Conservation (phyloP, 2,113 vertebrate genomes). For the Hipposideros armiger region DNA sequence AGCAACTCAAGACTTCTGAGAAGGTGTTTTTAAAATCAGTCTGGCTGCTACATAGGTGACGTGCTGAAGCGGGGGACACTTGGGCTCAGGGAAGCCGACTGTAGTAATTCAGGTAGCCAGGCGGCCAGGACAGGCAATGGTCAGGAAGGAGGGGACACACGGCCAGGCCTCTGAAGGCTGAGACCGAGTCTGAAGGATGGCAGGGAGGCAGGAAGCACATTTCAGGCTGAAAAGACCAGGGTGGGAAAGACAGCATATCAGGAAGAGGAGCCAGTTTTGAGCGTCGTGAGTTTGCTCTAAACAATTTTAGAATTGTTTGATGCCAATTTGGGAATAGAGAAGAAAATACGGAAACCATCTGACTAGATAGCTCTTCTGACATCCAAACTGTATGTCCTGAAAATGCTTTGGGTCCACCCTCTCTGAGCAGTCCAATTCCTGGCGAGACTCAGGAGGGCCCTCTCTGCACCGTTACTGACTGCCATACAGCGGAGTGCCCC, state of each 20-base stretch:
- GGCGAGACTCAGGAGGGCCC: not conserved
- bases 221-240: not conserved
- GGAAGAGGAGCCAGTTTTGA: not conserved
- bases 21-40: not conserved
- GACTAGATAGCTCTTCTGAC: not conserved
- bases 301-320: not conserved
- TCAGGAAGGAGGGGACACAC: not conserved
- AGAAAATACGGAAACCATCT: not conserved
- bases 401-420: not conserved
- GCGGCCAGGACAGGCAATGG: not conserved
- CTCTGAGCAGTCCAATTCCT: not conserved
- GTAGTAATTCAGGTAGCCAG: not conserved
- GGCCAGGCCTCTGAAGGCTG: not conserved
- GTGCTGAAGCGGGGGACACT: rapidly evolving
- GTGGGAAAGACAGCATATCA: not conserved
- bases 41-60: not conserved
- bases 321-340: not conserved
- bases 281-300: not conserved
- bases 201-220: not conserved
- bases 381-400: not conserved
- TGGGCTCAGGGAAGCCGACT: not conserved
- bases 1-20: not conserved
- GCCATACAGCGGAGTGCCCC: not conserved
- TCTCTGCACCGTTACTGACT: not conserved
- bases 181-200: rapidly evolving